A percentile compares a stretch with the other conserved stretches of the same genome.
These are phyloP conservation scores for Pseudococcus longispinus DNA, from an alignment of 2,888 invertebrate species.

Conservation along the genomic window DNA sequence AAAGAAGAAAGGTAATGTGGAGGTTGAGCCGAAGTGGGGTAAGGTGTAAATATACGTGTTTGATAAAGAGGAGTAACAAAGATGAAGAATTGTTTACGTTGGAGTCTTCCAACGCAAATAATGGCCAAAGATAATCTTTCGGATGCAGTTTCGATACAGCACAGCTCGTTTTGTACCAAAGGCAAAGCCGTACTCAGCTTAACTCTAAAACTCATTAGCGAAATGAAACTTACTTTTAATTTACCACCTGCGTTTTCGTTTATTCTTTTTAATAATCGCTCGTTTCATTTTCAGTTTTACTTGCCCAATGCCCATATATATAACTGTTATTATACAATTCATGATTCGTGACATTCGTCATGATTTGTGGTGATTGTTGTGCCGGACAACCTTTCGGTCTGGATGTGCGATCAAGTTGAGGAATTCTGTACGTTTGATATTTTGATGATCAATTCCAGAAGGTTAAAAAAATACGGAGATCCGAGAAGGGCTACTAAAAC, in stretches of 20 bases:
- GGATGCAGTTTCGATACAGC: constrained; percentile 40
- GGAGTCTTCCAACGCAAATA: constrained; percentile 29
- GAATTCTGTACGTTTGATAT: background rate
- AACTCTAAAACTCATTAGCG: constrained; percentile 1
- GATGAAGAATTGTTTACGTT: constrained; percentile 46
- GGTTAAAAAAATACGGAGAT: no score
- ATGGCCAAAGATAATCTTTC: constrained; percentile 30
- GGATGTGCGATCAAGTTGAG: background rate
- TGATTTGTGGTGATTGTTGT: background rate
- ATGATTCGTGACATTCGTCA: background rate
- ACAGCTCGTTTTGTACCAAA: constrained; percentile 12
- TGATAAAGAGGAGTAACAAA: constrained; percentile 35
- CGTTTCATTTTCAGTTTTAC: background rate
- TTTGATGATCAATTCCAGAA: no score
- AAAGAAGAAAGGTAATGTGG: background rate
- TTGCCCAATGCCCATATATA: background rate
- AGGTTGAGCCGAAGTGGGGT: background rate
- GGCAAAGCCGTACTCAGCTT: background rate
- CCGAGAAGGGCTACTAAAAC: no score
- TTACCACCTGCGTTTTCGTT: background rate
- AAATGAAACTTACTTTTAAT: background rate
- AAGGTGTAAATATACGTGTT: constrained; percentile 17
- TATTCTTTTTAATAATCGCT: background rate
- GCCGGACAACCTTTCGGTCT: background rate
- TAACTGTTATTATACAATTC: background rate